These are phyloP conservation scores for Troides oblongomaculatus DNA, from an alignment of 2,888 invertebrate genomes.

Conservation along the genomic window DNA sequence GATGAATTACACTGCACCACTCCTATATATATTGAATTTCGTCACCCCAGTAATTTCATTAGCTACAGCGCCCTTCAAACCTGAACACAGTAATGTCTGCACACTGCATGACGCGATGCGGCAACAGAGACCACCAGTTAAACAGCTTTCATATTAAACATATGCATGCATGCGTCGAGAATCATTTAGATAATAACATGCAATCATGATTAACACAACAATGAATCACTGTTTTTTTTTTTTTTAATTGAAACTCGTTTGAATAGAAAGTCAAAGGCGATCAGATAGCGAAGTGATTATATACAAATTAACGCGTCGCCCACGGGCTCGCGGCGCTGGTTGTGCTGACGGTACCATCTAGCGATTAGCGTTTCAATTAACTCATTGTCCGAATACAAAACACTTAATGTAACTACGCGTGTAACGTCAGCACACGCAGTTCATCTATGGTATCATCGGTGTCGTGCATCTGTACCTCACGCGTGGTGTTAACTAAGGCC, in stretches of 20 bases:
- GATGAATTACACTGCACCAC: too few relatives aligned
- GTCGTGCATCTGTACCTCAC: too few relatives aligned
- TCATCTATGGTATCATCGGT: too few relatives aligned
- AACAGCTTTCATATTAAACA: too few relatives aligned
- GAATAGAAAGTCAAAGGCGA: background rate
- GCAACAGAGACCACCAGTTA: too few relatives aligned
- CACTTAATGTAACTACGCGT: constrained; percentile 31
- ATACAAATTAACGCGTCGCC: constrained; percentile 23
- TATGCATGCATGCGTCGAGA: background rate
- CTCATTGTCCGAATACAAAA: constrained; percentile 46
- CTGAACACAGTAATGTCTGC: too few relatives aligned
- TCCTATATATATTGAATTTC: too few relatives aligned
- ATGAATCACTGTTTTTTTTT: constrained; percentile 3
- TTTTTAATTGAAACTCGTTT: constrained; percentile 5
- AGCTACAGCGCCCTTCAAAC: too few relatives aligned
- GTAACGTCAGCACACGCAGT: constrained; percentile 33
- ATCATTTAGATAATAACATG: background rate
- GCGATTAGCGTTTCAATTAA: constrained; percentile 59
- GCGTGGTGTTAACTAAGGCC: too few relatives aligned
- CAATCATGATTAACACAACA: constrained; percentile 3
- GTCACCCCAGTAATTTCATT: too few relatives aligned
- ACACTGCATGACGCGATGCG: too few relatives aligned
- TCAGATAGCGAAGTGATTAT: constrained; percentile 23
- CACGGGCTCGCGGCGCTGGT: constrained; percentile 11
- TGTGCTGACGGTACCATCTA: constrained; percentile 38